Conservation (phyloP, 2,113 vertebrate species). For the Misgurnus anguillicaudatus region DNA sequence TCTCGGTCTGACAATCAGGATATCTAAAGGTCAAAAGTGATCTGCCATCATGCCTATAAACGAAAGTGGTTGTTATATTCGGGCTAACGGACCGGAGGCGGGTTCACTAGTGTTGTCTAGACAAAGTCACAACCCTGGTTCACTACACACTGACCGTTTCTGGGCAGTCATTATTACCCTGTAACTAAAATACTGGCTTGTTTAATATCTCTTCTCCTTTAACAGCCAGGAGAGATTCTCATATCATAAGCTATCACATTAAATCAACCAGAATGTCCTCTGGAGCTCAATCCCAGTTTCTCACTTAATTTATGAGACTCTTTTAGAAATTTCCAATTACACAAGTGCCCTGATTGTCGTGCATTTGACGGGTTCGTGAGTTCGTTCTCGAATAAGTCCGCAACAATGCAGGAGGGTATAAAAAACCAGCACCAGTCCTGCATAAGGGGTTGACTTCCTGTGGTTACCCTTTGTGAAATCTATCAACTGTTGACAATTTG, state of each 20-base stretch:
- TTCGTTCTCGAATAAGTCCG: slow-evolving; percentile 18
- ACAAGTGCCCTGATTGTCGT: slow-evolving; percentile 27
- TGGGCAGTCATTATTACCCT: not conserved
- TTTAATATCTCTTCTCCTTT: not conserved
- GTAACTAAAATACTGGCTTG: not conserved
- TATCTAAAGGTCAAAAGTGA: not conserved
- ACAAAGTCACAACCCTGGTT: not conserved
- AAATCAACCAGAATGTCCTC: slow-evolving; percentile 1
- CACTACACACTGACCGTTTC: not conserved
- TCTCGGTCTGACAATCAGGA: not conserved
- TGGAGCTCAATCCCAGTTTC: not conserved
- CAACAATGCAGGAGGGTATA: slow-evolving; percentile 20
- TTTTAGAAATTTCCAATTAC: slow-evolving; percentile 32
- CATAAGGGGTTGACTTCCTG: not conserved
- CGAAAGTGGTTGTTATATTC: not conserved
- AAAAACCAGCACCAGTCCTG: not conserved
- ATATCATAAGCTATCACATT: not conserved
- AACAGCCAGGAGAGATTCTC: not conserved
- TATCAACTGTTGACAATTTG: too few relatives aligned
- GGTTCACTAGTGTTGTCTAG: not conserved
- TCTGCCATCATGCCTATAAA: not conserved
- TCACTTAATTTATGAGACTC: slow-evolving; percentile 32
- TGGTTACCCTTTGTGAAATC: not conserved
- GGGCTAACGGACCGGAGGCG: not conserved
- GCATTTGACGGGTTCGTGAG: slow-evolving; percentile 29